Base-by-base conservation (phyloP, 2,113 vertebrate species). In the Pao palembangensis region DNA sequence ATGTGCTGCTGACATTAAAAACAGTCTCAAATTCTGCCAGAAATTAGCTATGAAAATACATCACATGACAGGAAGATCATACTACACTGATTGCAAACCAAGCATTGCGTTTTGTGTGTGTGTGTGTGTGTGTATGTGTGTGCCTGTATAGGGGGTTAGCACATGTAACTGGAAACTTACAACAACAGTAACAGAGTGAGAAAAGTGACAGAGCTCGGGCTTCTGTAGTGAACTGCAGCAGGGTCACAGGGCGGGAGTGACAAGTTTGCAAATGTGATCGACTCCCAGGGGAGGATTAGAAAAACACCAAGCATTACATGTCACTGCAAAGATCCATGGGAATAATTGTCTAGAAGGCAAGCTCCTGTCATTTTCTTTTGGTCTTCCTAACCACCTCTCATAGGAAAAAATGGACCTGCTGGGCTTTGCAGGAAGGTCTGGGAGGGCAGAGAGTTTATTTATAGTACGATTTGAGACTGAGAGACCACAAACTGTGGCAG, bases 261-360 rank as follows among this genome's bases (percentile, higher is more conserved):
- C 71, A 58, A 72, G 75, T 79, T 81, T 71, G 55, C 74, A 61
- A 79, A 72, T 74, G 65, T 71, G 67, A 73, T 71, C 73, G 73
- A 73, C 73, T 87, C 87, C 77, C 76, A 17, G 10, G 75, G 88
- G 86, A 85, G 76, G 71, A 57, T 59, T 81, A 83, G 58, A 53
- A 81, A 84, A 89, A 86, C 85, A 87, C 86, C 70, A 49, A 53
- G 74, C 77, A 76, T 68, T 71, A 79, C 75, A 78, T 73, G 73
- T 81, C 75, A 54, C 68, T 76, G 67, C 79, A 76, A 67, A 67
- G 77, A 82, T 61, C 67, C 76, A 71, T 87, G 84, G 79, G 85
- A 85, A 86, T 68, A 64, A 50, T 64, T n/a, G 18, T 66, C 55
- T 15, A 55, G 42, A 72, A 66, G 1, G 41, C 41, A 41, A 28